phyloP scores from a whole-genome alignment of 2,797 vertebrate genomes.

The Rhabdophis nuchalis region DNA sequence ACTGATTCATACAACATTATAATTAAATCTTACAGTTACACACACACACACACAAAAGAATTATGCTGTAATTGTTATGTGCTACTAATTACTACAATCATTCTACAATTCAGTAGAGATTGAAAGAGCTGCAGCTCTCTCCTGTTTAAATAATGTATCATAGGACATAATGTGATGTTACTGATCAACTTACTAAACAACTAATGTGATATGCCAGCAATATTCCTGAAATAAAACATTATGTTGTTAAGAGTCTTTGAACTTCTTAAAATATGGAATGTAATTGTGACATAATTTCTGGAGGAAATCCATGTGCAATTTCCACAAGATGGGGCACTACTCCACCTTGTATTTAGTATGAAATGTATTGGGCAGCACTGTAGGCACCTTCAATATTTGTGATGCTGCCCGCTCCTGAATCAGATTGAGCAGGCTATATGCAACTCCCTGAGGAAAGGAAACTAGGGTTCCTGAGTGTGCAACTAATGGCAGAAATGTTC shows the following conservation, averaged over 20 bases:
- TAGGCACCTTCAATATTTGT: background rate
- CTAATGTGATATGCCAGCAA: background rate
- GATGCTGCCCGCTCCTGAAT: background rate
- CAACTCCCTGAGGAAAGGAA: background rate
- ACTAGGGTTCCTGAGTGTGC: background rate
- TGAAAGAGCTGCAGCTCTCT: background rate
- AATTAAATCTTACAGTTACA: background rate
- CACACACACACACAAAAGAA: background rate
- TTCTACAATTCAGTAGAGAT: background rate
- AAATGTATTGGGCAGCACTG: background rate
- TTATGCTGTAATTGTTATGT: background rate
- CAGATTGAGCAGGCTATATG: background rate
- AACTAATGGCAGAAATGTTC: background rate
- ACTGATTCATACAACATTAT: slow-evolving; percentile 21
- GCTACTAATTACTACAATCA: background rate
- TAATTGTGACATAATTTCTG: background rate
- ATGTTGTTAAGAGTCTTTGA: background rate
- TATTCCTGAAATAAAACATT: background rate
- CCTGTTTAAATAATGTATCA: background rate
- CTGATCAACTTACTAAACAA: background rate
- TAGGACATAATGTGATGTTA: background rate
- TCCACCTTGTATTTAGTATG: background rate
- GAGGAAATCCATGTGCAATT: background rate
- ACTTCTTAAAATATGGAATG: background rate
- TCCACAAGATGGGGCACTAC: background rate